phyloP scores from a whole-genome alignment of 2,113 vertebrate genomes.

The Platichthys flesus region DNA sequence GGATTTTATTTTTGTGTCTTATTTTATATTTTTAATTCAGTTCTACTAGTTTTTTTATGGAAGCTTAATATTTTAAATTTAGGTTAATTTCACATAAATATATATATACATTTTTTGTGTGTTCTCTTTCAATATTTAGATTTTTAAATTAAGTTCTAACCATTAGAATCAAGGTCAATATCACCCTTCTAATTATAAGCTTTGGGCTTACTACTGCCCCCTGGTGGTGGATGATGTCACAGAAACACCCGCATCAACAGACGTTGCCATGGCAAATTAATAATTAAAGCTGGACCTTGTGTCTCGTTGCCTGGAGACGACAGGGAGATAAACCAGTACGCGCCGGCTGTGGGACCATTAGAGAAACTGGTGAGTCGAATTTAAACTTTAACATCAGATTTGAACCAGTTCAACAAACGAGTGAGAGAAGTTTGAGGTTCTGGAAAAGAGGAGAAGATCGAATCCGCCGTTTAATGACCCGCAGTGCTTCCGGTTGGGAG shows the following conservation, averaged over 20 bases:
- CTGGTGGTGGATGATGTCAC: background rate
- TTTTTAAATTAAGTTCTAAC: background rate
- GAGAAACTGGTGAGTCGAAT: slow-evolving; percentile 58
- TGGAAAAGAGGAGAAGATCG: too few relatives aligned
- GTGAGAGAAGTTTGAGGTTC: too few relatives aligned
- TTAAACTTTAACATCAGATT: background rate
- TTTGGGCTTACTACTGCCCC: too few relatives aligned
- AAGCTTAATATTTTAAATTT: too few relatives aligned
- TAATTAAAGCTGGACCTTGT: slow-evolving; percentile 42
- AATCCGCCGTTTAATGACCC: background rate
- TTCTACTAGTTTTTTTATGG: too few relatives aligned
- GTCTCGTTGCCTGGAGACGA: slow-evolving; percentile 71
- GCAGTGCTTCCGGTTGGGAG: background rate
- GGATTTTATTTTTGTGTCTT: too few relatives aligned
- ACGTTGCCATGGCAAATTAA: slow-evolving; percentile 32
- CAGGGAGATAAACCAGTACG: background rate
- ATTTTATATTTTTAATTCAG: too few relatives aligned
- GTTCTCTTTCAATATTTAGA: background rate
- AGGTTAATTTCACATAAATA: too few relatives aligned
- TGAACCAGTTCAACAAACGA: background rate
- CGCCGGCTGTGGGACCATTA: background rate
- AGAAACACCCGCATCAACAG: background rate
- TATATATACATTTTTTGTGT: too few relatives aligned
- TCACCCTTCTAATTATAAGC: too few relatives aligned
- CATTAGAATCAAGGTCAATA: too few relatives aligned